Percentiles rank a stretch among this genome's conserved stretches.
These are phyloP conservation scores for Eospalax fontanierii DNA, from an alignment of 2,797 vertebrate species.

Conservation along the genomic window DNA sequence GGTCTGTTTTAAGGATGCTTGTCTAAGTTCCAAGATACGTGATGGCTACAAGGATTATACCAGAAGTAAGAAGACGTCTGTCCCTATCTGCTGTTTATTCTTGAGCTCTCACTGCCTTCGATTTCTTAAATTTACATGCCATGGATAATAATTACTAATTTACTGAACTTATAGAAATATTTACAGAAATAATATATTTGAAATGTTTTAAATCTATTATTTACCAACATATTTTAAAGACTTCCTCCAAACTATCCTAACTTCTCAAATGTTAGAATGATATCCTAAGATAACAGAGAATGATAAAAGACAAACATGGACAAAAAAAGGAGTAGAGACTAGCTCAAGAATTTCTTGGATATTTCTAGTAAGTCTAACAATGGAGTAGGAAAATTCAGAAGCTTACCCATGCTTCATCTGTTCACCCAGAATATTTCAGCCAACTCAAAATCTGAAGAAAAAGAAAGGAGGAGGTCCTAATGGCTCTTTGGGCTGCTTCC, in stretches of 20 bases:
- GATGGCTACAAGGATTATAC: not conserved
- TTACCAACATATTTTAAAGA: not conserved
- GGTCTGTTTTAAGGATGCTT: not conserved
- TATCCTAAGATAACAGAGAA: not conserved
- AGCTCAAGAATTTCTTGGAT: not conserved
- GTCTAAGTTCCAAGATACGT: not conserved
- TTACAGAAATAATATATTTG: conserved; percentile 13
- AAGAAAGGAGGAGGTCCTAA: not conserved
- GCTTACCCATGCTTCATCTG: not conserved
- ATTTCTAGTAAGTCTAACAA: conserved; percentile 5
- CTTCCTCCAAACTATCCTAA: not conserved
- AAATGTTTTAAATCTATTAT: not conserved
- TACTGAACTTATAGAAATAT: not conserved
- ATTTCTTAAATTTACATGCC: not conserved
- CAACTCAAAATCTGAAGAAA: conserved; percentile 18
- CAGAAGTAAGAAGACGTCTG: not conserved
- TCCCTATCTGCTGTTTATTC: not conserved
- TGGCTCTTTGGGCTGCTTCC: not conserved
- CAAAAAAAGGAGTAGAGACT: not conserved
- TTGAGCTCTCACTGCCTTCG: not conserved
- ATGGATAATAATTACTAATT: conserved; percentile 17
- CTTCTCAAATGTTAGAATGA: not conserved
- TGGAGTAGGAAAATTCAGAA: conserved; percentile 42
- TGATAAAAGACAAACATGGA: conserved; percentile 32
- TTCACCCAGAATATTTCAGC: conserved; percentile 2